Evolutionary conservation across 2,888 invertebrate genomes (phyloP).

Genomic region (Sminthurinus aureus): DNA sequence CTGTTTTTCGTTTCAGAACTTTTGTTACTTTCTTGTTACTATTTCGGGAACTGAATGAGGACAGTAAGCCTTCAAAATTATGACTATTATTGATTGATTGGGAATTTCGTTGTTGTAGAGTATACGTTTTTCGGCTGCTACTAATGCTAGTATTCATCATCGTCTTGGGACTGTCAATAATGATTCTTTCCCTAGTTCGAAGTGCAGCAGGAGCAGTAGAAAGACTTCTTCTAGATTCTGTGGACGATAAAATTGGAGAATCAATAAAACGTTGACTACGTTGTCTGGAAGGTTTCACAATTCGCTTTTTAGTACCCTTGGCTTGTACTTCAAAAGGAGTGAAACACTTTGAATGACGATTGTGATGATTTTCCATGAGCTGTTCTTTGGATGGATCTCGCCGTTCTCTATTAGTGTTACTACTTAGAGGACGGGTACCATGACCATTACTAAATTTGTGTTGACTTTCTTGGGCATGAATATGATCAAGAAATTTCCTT

Average conservation of each 20-base stretch:
- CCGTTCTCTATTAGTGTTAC: not conserved
- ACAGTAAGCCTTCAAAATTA: conserved; percentile 15
- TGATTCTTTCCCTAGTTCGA: not conserved
- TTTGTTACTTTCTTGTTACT: conserved; percentile 26
- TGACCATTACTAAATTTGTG: conserved; percentile 6
- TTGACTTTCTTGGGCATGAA: conserved; percentile 34
- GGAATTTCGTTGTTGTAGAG: conserved; percentile 2
- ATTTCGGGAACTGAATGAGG: not conserved
- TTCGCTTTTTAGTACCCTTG: conserved; percentile 21
- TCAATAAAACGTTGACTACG: conserved; percentile 21
- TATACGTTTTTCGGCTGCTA: not conserved
- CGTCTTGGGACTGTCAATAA: conserved; percentile 18
- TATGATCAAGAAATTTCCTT: conserved; percentile 41
- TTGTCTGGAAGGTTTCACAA: conserved; percentile 27
- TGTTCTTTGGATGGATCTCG: conserved; percentile 24
- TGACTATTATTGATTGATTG: conserved; percentile 14
- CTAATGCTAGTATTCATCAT: not conserved
- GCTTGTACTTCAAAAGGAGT: conserved; percentile 33
- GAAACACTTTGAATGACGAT: conserved; percentile 37
- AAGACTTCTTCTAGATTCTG: conserved; percentile 4
- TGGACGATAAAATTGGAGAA: not conserved
- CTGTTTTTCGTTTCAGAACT: not conserved
- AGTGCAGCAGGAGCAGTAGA: not conserved
- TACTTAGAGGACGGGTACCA: conserved; percentile 31
- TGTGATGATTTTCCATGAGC: conserved; percentile 17